Conservation (phyloP, 2,113 vertebrate species). For the Ancistrus triradiatus region DNA sequence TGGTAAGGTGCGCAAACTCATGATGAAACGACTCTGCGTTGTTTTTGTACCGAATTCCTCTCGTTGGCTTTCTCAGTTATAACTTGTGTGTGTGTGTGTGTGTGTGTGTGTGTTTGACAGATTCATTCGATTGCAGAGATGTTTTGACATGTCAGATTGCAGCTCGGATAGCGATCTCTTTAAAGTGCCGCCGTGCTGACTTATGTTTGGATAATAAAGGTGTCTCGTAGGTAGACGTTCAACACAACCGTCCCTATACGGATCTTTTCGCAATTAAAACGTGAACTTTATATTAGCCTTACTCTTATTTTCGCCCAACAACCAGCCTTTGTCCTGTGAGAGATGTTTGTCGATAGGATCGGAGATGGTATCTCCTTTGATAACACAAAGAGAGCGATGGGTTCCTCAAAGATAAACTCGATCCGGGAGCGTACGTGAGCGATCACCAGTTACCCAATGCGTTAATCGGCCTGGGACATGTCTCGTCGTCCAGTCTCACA, state of each 20-base stretch:
- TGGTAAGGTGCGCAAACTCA: too few species aligned
- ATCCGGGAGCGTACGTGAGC: slow-evolving; percentile 23
- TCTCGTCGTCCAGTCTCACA: not conserved
- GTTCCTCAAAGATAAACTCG: slow-evolving; percentile 59
- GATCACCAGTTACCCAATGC: slow-evolving; percentile 1
- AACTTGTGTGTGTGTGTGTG: too few species aligned
- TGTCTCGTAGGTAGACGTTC: not conserved
- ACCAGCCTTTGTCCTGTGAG: slow-evolving; percentile 26
- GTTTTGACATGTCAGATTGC: slow-evolving; percentile 63
- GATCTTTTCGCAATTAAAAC: too few species aligned
- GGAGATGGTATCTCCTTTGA: slow-evolving; percentile 55
- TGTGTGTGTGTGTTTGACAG: slow-evolving; percentile 72
- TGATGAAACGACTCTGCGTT: too few species aligned
- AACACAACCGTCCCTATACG: too few species aligned
- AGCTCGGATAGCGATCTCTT: slow-evolving; percentile 6
- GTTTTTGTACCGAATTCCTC: too few species aligned
- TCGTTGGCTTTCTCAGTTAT: too few species aligned
- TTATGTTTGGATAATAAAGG: not conserved
- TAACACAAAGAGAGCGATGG: slow-evolving; percentile 61
- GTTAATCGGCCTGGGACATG: not conserved
- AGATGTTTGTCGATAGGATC: slow-evolving; percentile 40
- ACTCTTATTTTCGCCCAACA: too few species aligned
- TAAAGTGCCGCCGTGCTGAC: not conserved
- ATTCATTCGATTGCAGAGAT: slow-evolving; percentile 59
- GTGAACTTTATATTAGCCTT: not conserved